phyloP scores from a whole-genome alignment of 2,888 invertebrate species.

The Aspidiotus destructor region DNA sequence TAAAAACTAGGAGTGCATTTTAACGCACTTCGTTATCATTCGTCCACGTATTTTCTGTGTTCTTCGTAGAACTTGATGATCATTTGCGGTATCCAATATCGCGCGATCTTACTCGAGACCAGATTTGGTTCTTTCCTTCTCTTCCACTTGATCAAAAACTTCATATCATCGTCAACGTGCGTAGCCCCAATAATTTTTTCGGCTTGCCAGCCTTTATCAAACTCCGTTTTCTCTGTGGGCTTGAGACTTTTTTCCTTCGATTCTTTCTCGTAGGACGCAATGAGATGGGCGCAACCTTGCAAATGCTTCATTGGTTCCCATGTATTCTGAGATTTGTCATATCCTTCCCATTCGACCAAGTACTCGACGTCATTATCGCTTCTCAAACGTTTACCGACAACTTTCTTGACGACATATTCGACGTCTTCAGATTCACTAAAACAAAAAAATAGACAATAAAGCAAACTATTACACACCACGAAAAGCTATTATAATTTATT shows the following conservation, averaged over 20 bases:
- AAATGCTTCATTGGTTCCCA: not conserved
- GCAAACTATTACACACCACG: not conserved
- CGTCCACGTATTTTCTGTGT: slow-evolving; percentile 43
- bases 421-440: not conserved
- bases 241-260: not conserved
- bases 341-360: slow-evolving; percentile 1
- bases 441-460: not conserved
- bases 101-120: slow-evolving; percentile 82
- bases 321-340: not conserved
- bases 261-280: not conserved
- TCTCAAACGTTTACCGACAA: not conserved
- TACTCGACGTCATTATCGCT: not conserved
- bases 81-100: slow-evolving; percentile 83
- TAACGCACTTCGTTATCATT: no score
- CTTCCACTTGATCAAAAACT: slow-evolving; percentile 94
- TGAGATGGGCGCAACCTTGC: not conserved
- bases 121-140: slow-evolving; percentile 90
- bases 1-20: no score
- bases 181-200: slow-evolving; percentile 87
- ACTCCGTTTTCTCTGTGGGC: slow-evolving; percentile 48
- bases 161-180: slow-evolving; percentile 79
- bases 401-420: not conserved
- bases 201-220: slow-evolving; percentile 70
- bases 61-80: slow-evolving; percentile 95
- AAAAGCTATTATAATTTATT: no score